A percentile compares a stretch with the other conserved stretches of the same genome.
phyloP scores from a whole-genome alignment of 2,888 invertebrate genomes.

The Itoplectis maculator region DNA sequence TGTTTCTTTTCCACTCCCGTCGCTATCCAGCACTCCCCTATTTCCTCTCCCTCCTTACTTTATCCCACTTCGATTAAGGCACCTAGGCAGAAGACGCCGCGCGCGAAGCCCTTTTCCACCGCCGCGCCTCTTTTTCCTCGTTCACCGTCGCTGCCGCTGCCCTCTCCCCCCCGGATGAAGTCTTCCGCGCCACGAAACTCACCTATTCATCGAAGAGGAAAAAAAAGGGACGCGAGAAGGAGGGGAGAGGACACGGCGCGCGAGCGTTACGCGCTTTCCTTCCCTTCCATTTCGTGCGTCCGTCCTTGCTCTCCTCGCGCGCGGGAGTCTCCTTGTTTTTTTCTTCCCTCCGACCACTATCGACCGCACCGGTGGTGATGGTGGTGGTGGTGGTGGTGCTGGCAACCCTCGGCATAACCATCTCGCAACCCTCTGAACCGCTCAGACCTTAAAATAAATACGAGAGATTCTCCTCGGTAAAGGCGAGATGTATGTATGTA shows the following conservation, averaged over 20 bases:
- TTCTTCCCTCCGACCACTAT: slow-evolving; percentile 42
- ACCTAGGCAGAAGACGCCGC: slow-evolving; percentile 65
- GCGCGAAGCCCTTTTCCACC: slow-evolving; percentile 38
- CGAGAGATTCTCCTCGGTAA: slow-evolving; percentile 14
- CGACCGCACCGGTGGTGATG: slow-evolving; percentile 9
- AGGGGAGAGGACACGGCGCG: slow-evolving; percentile 3
- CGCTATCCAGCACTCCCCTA: slow-evolving; percentile 19
- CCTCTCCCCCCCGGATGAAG: slow-evolving; percentile 33
- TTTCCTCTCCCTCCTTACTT: slow-evolving; percentile 37
- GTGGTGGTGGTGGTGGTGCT: slow-evolving; percentile 36
- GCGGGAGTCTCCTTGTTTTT: slow-evolving; percentile 51
- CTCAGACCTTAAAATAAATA: slow-evolving; percentile 55
- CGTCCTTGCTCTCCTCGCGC: slow-evolving; percentile 32
- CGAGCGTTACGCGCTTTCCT: slow-evolving; percentile 46
- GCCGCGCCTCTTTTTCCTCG: slow-evolving; percentile 43
- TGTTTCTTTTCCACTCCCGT: slow-evolving; percentile 25
- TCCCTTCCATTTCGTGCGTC: slow-evolving; percentile 48
- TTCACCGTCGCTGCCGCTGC: too few relatives aligned
- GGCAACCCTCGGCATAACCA: slow-evolving; percentile 23
- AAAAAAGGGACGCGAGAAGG: slow-evolving; percentile 57
- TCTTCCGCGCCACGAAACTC: slow-evolving; percentile 64
- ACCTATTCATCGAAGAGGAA: slow-evolving; percentile 74
- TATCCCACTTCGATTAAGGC: slow-evolving; percentile 73
- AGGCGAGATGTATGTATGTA: slow-evolving; percentile 17
- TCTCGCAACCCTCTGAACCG: slow-evolving; percentile 19